Conservation (phyloP, 2,888 invertebrate genomes). For the Melikaiella ostensackeni region DNA sequence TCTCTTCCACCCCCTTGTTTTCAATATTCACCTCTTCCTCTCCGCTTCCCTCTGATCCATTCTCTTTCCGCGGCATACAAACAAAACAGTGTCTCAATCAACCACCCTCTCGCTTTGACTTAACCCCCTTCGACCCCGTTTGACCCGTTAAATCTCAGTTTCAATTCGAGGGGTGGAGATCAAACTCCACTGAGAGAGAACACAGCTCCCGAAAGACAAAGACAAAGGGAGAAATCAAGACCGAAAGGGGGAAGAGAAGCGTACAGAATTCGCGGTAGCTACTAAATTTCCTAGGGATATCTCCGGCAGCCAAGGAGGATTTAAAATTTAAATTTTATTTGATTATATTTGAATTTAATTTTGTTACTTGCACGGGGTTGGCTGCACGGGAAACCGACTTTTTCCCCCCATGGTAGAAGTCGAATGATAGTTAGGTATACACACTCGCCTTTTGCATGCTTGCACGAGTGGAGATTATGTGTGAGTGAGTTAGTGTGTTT, state of each 20-base stretch:
- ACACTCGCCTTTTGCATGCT: constrained; percentile 9
- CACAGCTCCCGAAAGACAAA: neutral
- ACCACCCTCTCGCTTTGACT: constrained; percentile 68
- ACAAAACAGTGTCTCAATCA: constrained; percentile 75
- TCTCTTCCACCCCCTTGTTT: constrained; percentile 41
- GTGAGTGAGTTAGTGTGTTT: neutral
- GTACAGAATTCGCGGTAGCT: constrained; percentile 50
- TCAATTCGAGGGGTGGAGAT: constrained; percentile 57
- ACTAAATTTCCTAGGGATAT: constrained; percentile 64
- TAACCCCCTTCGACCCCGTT: constrained; percentile 58
- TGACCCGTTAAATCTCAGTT: constrained; percentile 74
- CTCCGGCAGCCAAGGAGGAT: constrained; percentile 65
- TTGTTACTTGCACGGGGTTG: constrained; percentile 59
- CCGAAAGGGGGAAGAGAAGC: constrained; percentile 39
- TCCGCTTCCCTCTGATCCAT: constrained; percentile 39
- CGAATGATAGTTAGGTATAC: constrained; percentile 16
- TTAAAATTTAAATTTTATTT: constrained; percentile 78
- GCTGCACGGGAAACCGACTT: constrained; percentile 17
- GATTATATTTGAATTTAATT: constrained; percentile 78
- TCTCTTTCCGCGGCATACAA: constrained; percentile 51
- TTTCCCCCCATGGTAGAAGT: constrained; percentile 1
- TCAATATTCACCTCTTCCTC: constrained; percentile 38
- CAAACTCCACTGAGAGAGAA: constrained; percentile 37
- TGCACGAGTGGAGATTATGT: neutral
- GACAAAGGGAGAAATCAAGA: constrained; percentile 4